Percentiles rank a stretch among this genome's conserved stretches.
Conservation (phyloP, 2,113 vertebrate genomes). For the Gnathonemus echidnorhynchus region DNA sequence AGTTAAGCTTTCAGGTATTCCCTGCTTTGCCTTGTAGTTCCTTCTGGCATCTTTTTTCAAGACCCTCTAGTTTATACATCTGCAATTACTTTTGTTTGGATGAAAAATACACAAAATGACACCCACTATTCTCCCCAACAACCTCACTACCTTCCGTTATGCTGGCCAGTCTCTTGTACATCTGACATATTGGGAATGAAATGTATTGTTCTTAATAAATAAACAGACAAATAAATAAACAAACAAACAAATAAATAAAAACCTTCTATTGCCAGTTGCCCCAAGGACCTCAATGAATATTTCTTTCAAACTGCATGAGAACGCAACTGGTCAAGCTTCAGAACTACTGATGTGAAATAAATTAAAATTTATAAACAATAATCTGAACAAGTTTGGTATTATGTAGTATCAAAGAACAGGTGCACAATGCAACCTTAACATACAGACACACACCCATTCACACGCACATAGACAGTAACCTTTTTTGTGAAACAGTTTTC, state of each 20-base stretch:
- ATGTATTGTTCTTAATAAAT: not conserved
- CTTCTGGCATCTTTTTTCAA: not conserved
- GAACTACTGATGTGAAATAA: not conserved
- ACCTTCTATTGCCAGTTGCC: not conserved
- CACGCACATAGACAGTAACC: slow-evolving; percentile 22
- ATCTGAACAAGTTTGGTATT: not conserved
- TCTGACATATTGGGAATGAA: not conserved
- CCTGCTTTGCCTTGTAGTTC: not conserved
- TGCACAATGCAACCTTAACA: slow-evolving; percentile 20
- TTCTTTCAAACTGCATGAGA: not conserved
- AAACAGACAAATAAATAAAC: not conserved
- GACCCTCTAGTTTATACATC: not conserved
- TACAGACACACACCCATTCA: slow-evolving; percentile 17
- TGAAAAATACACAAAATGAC: not conserved
- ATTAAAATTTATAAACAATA: not conserved
- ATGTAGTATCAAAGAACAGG: not conserved
- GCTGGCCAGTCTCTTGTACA: not conserved
- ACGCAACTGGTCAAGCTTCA: not conserved
- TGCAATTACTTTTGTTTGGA: not conserved
- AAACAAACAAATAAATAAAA: not conserved
- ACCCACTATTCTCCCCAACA: not conserved
- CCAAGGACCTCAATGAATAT: not conserved
- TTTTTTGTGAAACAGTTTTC: slow-evolving; percentile 39
- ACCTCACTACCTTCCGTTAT: not conserved
- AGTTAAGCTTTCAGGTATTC: not conserved